Evolutionary conservation across 2,797 vertebrate genomes (phyloP).

Genomic region (Rhyacichthys aspro): DNA sequence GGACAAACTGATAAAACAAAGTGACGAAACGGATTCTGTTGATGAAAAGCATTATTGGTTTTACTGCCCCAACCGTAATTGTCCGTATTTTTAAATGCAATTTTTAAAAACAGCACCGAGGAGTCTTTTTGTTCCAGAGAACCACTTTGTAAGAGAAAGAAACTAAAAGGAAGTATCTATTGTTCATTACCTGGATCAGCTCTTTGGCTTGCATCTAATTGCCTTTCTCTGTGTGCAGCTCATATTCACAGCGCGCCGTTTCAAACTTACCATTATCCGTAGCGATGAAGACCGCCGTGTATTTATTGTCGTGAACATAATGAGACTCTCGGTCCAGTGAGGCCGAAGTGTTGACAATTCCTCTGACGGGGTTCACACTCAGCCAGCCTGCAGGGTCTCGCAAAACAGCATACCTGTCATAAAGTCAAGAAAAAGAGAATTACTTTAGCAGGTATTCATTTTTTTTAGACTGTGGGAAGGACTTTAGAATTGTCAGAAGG

Average conservation of each 20-base stretch:
- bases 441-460: background rate
- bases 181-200: background rate
- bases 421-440: constrained; percentile 5
- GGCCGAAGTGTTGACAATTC: constrained; percentile 90
- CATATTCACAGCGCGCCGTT: background rate
- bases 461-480: background rate
- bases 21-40: too few species aligned
- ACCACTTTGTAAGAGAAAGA: too few species aligned
- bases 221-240: background rate
- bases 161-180: background rate
- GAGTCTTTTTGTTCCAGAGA: too few species aligned
- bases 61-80: too few species aligned
- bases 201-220: background rate
- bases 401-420: constrained; percentile 87
- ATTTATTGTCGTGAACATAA: constrained; percentile 87
- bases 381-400: constrained; percentile 94
- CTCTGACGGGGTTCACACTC: constrained; percentile 90
- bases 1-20: too few species aligned
- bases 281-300: constrained; percentile 92
- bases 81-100: too few species aligned
- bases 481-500: background rate
- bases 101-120: too few species aligned
- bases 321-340: constrained; percentile 92
- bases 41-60: too few species aligned
- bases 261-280: constrained; percentile 90